phyloP scores from a whole-genome alignment of 2,888 invertebrate species.

The Papilio demoleus region DNA sequence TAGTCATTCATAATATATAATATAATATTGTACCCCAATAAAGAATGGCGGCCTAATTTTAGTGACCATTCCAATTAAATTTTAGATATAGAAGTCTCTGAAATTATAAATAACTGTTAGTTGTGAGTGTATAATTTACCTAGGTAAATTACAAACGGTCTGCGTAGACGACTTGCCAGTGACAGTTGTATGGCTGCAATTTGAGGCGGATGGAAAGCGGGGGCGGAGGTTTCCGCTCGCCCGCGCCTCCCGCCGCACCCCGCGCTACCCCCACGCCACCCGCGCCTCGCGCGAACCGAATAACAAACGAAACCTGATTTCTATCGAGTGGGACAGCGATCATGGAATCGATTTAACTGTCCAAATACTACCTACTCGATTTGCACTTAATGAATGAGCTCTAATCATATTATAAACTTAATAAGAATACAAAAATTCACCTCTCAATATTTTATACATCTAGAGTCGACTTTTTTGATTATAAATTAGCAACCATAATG shows the following conservation, averaged over 20 bases:
- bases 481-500: neutral
- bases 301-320: conserved; percentile 83
- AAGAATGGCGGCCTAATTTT: too few species aligned
- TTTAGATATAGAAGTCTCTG: too few species aligned
- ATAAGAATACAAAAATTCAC: neutral
- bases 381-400: conserved; percentile 3
- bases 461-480: neutral
- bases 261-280: neutral
- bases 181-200: conserved; percentile 63
- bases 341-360: conserved; percentile 35
- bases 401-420: neutral
- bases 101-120: too few species aligned
- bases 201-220: conserved; percentile 79
- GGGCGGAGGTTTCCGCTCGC: conserved; percentile 75
- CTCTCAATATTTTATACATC: neutral
- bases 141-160: neutral
- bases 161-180: neutral
- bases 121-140: too few species aligned
- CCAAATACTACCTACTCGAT: conserved; percentile 24
- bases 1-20: neutral
- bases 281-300: conserved; percentile 67
- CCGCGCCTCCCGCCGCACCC: conserved; percentile 43
- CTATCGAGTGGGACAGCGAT: conserved; percentile 73
- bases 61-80: too few species aligned
- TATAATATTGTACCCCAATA: too few species aligned